Base-by-base conservation (phyloP, 2,888 invertebrate genomes). In the Sialis fuliginosa region DNA sequence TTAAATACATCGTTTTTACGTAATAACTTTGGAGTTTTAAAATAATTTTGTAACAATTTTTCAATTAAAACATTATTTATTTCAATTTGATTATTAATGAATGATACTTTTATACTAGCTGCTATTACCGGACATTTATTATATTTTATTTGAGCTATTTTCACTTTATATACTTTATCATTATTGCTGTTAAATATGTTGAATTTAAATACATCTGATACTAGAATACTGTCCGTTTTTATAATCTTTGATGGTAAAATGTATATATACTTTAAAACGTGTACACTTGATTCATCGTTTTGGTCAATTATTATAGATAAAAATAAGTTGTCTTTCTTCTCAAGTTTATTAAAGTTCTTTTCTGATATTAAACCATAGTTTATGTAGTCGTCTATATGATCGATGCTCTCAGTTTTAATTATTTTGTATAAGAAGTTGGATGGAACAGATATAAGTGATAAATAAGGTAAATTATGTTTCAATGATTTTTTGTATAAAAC, bases 11-110 rank as follows among this genome's bases (percentile, higher is more conserved):
- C 81, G 55, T 74, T 70, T 41, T 67, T 62, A 55, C 74, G 74
- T 5, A 85, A 56, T 53, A 80, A 64, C 56, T 77, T 77, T 13
- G 84, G 83, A 39, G 65, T 64, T 57, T 70, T 71, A 60, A 87
- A 86, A 58, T 80, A 77, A 56, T 76, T 79, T 55, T 70, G 72
- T 37, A 86, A 59, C 44, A 81, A 61, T 45, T 69, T 62, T 60
- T 79, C 79, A 0, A 74, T 60, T 41, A 79, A 42, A 30, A 54
- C 53, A 51, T 58, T 58, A 45, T 53, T 56, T 31, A 62, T 51
- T 48, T 62, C 62, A 58, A 59, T 53, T 66, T 74, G 72, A 64
- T 71, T 59, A 42, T 55, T 58, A 32, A 65, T 53, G 13, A 45
- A 45, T 9, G 45, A 39, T 10, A 45, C 45, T 39, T 32, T 30